Conservation (phyloP, 2,113 vertebrate species). For the Oncorhynchus gorbuscha region DNA sequence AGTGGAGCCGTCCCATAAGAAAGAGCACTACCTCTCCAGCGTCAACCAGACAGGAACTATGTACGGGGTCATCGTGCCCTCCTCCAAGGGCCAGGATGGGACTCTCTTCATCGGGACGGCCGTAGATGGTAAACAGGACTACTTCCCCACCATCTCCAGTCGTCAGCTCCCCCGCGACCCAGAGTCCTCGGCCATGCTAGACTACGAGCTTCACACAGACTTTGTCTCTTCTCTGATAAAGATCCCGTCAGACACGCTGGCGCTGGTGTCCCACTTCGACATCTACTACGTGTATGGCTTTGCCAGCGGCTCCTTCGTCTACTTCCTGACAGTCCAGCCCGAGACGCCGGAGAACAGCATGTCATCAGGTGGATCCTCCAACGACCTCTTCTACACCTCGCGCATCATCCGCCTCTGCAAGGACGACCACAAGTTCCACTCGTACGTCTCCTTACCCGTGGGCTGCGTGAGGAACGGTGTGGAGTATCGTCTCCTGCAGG, state of each 20-base stretch:
- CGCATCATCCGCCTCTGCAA: constrained; percentile 96
- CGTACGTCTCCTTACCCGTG: constrained; percentile 92
- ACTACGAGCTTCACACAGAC: constrained; percentile 95
- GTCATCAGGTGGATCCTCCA: constrained; percentile 83
- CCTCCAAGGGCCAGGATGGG: constrained; percentile 85
- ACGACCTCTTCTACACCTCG: constrained; percentile 93
- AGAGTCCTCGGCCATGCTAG: constrained; percentile 93
- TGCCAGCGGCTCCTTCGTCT: constrained; percentile 91
- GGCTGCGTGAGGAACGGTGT: constrained; percentile 86
- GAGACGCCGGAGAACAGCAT: constrained; percentile 91
- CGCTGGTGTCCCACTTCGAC: constrained; percentile 93
- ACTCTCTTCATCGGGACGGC: constrained; percentile 97
- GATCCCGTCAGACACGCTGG: constrained; percentile 95
- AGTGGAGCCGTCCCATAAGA: constrained; percentile 96
- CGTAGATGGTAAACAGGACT: constrained; percentile 96
- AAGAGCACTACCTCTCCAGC: constrained; percentile 97
- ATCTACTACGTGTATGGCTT: constrained; percentile 98
- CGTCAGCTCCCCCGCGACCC: constrained; percentile 93
- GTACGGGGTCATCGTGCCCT: constrained; percentile 96
- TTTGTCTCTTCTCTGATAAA: constrained; percentile 98
- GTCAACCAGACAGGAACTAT: constrained; percentile 96
- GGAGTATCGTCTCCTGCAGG: constrained; percentile 94
- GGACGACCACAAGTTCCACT: constrained; percentile 96
- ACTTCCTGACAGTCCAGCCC: constrained; percentile 94
- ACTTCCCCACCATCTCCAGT: constrained; percentile 96